Conservation (phyloP, 2,797 vertebrate species). For the Brachyrhaphis roseni region DNA sequence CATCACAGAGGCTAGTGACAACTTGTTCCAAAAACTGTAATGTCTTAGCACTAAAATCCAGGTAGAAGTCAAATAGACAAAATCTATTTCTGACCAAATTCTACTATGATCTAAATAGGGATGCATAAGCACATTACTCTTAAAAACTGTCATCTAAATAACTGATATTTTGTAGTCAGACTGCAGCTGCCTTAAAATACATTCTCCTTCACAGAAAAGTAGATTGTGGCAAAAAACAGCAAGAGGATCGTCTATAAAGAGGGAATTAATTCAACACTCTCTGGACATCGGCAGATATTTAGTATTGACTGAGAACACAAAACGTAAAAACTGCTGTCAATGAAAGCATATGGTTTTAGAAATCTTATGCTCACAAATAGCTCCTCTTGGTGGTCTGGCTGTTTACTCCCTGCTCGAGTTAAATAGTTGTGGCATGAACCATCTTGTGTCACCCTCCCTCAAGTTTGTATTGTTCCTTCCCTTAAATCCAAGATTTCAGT, state of each 20-base stretch:
- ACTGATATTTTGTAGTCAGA: background rate
- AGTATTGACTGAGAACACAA: background rate
- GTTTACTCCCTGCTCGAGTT: background rate
- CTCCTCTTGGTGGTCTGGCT: background rate
- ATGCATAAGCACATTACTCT: background rate
- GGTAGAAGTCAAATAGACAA: background rate
- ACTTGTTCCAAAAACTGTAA: background rate
- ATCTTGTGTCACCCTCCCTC: constrained; percentile 1
- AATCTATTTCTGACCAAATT: background rate
- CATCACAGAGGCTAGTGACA: background rate
- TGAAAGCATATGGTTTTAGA: background rate
- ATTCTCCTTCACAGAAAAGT: background rate
- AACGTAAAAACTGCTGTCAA: background rate
- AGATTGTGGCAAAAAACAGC: background rate
- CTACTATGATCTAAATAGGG: background rate
- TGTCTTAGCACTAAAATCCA: background rate
- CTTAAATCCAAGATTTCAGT: background rate
- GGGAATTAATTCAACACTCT: background rate
- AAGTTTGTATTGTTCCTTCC: background rate
- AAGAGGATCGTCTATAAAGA: background rate
- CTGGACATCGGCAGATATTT: background rate
- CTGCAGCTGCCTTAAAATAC: background rate
- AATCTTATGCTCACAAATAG: background rate
- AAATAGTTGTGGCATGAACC: constrained; percentile 4
- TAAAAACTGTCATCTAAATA: background rate